A percentile compares a stretch with the other conserved stretches of the same genome.
Evolutionary conservation across 2,888 invertebrate genomes (phyloP).

Genomic region (Oithona nana): DNA sequence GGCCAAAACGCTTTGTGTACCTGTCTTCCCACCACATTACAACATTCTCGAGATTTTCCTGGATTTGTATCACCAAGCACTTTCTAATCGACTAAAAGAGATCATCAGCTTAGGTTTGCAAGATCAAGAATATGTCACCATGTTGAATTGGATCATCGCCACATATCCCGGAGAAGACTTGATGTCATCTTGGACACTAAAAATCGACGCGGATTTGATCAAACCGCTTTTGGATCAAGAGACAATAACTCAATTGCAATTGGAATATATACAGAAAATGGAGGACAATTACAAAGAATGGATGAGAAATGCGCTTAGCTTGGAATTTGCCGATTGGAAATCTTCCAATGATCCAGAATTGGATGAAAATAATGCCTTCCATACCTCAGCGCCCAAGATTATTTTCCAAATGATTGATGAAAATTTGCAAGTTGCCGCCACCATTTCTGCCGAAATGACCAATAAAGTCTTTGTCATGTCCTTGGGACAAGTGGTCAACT

Average conservation of each 20-base stretch:
- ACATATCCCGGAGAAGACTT: conserved; percentile 73
- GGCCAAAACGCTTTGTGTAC: conserved; percentile 67
- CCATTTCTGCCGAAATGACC: conserved; percentile 25
- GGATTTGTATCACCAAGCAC: conserved; percentile 73
- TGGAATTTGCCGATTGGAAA: conserved; percentile 84
- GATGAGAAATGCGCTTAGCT: conserved; percentile 79
- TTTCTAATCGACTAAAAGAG: conserved; percentile 39
- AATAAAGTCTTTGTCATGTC: conserved; percentile 52
- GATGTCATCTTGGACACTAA: conserved; percentile 65
- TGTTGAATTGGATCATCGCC: conserved; percentile 78
- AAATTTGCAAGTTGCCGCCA: conserved; percentile 54
- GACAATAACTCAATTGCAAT: conserved; percentile 54
- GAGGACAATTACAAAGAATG: conserved; percentile 77
- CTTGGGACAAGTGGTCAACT: conserved; percentile 72
- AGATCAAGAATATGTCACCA: conserved; percentile 87
- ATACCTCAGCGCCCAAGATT: conserved; percentile 83
- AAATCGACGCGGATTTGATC: conserved; percentile 42
- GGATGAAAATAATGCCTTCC: conserved; percentile 56
- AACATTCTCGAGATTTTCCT: conserved; percentile 79
- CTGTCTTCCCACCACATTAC: conserved; percentile 88
- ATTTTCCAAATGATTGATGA: conserved; percentile 85
- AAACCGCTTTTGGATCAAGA: conserved; percentile 53
- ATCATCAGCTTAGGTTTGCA: conserved; percentile 69
- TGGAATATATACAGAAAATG: conserved; percentile 49
- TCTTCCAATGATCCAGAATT: conserved; percentile 55